A percentile compares a stretch with the other conserved stretches of the same genome.
phyloP scores from a whole-genome alignment of 2,888 invertebrate genomes.

The Coleophora flavipennella region DNA sequence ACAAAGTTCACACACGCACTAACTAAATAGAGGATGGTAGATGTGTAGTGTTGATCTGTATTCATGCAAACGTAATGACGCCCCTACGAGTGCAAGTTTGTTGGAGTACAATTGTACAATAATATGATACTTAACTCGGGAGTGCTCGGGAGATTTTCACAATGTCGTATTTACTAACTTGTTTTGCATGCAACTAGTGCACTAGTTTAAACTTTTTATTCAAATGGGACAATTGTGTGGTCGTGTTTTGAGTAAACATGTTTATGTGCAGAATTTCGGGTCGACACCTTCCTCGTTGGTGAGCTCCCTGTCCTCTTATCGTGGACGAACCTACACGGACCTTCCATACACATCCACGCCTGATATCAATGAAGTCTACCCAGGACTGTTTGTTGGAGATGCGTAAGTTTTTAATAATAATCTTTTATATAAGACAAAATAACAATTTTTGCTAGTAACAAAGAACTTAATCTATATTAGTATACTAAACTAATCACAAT shows the following conservation, averaged over 20 bases:
- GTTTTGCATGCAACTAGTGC: conserved; percentile 1
- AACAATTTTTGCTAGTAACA: too few species aligned
- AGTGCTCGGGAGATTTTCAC: neutral
- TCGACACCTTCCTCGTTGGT: conserved; percentile 50
- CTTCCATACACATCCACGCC: conserved; percentile 65
- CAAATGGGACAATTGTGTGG: conserved; percentile 38
- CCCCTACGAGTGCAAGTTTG: too few species aligned
- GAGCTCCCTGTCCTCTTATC: conserved; percentile 49
- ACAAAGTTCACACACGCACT: too few species aligned
- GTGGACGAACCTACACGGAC: conserved; percentile 44
- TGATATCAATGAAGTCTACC: conserved; percentile 84
- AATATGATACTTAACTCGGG: neutral
- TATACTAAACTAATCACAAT: too few species aligned
- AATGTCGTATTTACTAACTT: neutral
- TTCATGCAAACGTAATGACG: too few species aligned
- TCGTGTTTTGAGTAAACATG: conserved; percentile 28
- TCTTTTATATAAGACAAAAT: too few species aligned
- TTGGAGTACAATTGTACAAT: neutral
- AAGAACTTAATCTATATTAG: too few species aligned
- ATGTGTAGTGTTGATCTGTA: too few species aligned
- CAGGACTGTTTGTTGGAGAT: conserved; percentile 81
- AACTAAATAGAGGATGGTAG: too few species aligned
- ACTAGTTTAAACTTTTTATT: conserved; percentile 3
- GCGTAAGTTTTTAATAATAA: conserved; percentile 71
- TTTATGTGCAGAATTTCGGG: conserved; percentile 45